These are phyloP conservation scores for Variabilichromis moorii DNA, from an alignment of 2,113 vertebrate genomes.

Conservation along the genomic window DNA sequence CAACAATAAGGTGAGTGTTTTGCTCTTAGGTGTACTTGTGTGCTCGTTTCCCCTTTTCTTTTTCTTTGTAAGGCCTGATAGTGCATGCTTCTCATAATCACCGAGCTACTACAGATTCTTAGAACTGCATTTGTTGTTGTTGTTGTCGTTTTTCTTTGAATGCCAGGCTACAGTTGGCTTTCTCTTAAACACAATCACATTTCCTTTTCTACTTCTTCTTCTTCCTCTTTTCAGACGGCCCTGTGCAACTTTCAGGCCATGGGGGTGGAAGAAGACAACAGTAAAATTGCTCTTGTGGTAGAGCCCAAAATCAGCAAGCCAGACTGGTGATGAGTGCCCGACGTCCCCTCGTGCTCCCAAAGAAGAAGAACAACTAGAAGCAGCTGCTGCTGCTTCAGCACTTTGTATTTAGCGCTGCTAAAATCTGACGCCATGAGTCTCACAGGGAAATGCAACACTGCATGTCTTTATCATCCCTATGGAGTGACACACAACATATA, in stretches of 20 bases:
- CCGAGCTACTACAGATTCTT: accelerated
- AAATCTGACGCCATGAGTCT: not conserved
- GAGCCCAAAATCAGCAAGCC: not conserved
- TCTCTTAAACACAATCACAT: not conserved
- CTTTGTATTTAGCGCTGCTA: not conserved
- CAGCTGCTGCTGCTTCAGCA: not conserved
- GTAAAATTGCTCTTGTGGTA: slow-evolving; percentile 10
- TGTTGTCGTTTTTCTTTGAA: not conserved
- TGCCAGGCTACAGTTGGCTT: not conserved
- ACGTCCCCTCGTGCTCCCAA: accelerated
- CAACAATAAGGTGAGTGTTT: slow-evolving; percentile 26
- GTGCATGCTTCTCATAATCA: not conserved
- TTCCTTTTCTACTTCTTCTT: not conserved
- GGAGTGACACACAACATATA: not conserved
- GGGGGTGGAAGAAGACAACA: not conserved
- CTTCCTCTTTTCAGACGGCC: not conserved
- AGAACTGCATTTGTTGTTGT: not conserved
- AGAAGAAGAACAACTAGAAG: not conserved
- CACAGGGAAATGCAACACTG: not conserved
- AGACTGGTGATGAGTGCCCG: not conserved
- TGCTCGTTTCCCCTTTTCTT: not conserved
- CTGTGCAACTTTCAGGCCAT: not conserved
- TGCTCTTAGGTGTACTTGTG: not conserved
- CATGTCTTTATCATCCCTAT: not conserved
- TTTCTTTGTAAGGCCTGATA: not conserved